Percentiles rank a stretch among this genome's conserved stretches.
These are phyloP conservation scores for Siniperca obscura DNA, from an alignment of 2,797 vertebrate species.

Conservation along the genomic window DNA sequence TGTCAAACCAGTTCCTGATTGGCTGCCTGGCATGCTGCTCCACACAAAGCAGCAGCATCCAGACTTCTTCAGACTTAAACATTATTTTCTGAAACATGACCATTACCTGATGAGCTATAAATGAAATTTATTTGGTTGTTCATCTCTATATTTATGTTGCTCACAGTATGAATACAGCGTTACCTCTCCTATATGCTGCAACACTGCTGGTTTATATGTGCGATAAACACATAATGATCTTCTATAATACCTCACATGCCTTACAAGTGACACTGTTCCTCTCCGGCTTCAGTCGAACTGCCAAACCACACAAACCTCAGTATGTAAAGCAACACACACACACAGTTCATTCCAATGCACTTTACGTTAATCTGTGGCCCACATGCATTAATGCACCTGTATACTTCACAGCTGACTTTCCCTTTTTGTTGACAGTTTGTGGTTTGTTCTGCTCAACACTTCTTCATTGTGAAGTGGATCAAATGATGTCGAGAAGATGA, in stretches of 20 bases:
- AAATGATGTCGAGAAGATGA: not conserved
- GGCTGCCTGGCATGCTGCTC: no score
- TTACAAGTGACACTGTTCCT: not conserved
- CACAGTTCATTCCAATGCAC: slow-evolving; percentile 22
- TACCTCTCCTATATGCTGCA: not conserved
- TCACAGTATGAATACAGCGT: not conserved
- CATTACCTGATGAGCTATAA: not conserved
- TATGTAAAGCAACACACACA: slow-evolving; percentile 1
- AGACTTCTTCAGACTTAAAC: no score
- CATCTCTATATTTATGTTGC: not conserved
- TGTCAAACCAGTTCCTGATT: no score
- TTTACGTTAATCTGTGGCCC: slow-evolving; percentile 7
- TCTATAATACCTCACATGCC: not conserved
- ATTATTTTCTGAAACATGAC: not conserved
- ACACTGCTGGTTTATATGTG: not conserved
- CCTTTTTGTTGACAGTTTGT: slow-evolving; percentile 42
- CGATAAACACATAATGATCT: not conserved
- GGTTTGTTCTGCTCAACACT: slow-evolving; percentile 35
- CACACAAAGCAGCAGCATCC: no score
- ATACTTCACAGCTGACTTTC: not conserved
- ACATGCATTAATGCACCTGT: slow-evolving; percentile 45
- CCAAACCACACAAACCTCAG: slow-evolving; percentile 52
- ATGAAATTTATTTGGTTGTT: not conserved
- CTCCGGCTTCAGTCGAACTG: not conserved
- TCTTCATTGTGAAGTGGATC: not conserved